phyloP scores from a whole-genome alignment of 2,888 invertebrate species.

The Lasioglossum calceatum region DNA sequence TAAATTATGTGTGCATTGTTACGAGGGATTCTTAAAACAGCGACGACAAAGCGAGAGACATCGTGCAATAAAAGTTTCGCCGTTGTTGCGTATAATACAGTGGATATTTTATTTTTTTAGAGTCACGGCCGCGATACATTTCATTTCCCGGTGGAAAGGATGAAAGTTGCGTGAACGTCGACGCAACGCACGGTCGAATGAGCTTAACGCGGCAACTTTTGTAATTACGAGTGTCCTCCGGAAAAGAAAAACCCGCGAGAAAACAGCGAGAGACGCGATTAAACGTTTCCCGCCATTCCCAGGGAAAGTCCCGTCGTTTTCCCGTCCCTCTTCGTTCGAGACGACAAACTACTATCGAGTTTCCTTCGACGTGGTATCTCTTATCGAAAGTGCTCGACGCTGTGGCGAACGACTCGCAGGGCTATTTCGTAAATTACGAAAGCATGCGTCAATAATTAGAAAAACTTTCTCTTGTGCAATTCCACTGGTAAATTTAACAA shows the following conservation, averaged over 20 bases:
- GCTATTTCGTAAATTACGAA: neutral
- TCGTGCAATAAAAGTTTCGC: slow-evolving; percentile 8
- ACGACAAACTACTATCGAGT: slow-evolving; percentile 3
- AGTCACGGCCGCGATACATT: slow-evolving; percentile 40
- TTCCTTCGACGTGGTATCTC: neutral
- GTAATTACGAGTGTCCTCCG: slow-evolving; percentile 49
- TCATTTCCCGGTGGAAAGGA: slow-evolving; percentile 51
- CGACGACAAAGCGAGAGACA: neutral
- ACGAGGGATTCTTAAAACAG: slow-evolving; percentile 4
- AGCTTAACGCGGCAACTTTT: slow-evolving; percentile 51
- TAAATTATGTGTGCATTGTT: neutral
- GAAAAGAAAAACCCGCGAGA: slow-evolving; percentile 34
- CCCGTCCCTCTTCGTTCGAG: neutral
- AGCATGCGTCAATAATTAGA: neutral
- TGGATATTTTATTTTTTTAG: slow-evolving; percentile 11
- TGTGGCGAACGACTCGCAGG: neutral
- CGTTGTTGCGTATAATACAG: slow-evolving; percentile 20
- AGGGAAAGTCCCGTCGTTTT: neutral
- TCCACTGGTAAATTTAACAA: no score
- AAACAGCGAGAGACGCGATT: slow-evolving; percentile 54
- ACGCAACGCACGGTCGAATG: slow-evolving; percentile 18
- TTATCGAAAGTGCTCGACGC: neutral
- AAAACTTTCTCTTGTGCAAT: neutral
- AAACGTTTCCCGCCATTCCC: slow-evolving; percentile 42
- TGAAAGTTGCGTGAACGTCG: slow-evolving; percentile 51